Conservation (phyloP, 1,140 invertebrate species). For the Homalodisca vitripennis region DNA sequence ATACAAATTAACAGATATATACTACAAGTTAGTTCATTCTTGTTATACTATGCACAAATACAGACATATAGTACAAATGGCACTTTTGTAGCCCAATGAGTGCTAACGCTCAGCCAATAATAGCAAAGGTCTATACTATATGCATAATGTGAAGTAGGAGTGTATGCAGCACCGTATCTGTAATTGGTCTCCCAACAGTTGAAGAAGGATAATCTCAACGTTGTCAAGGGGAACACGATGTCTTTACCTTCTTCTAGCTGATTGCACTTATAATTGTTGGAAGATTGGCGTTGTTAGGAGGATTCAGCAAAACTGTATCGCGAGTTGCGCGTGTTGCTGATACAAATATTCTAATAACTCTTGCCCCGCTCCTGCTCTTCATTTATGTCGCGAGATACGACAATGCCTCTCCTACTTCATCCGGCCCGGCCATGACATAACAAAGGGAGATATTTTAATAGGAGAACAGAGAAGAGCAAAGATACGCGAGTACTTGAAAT, state of each 20-base stretch:
- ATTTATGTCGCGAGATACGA: background rate
- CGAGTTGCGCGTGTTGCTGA: background rate
- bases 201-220: no score
- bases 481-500: slow-evolving; percentile 17
- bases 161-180: no score
- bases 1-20: no score
- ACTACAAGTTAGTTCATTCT: no score
- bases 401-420: background rate
- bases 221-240: no score
- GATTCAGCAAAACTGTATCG: slow-evolving; percentile 4
- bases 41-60: no score
- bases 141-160: no score
- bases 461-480: slow-evolving; percentile 4
- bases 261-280: slow-evolving; percentile 8
- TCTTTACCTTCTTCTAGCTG: background rate
- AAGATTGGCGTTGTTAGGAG: slow-evolving; percentile 18
- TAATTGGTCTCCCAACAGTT: no score
- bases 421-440: slow-evolving; percentile 3
- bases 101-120: no score
- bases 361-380: background rate
- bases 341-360: slow-evolving; percentile 11
- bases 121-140: no score
- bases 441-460: slow-evolving; percentile 24
- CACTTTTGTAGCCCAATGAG: no score
- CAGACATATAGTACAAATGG: no score